phyloP scores from a whole-genome alignment of 2,113 vertebrate species.

The Toxotes jaculatrix region DNA sequence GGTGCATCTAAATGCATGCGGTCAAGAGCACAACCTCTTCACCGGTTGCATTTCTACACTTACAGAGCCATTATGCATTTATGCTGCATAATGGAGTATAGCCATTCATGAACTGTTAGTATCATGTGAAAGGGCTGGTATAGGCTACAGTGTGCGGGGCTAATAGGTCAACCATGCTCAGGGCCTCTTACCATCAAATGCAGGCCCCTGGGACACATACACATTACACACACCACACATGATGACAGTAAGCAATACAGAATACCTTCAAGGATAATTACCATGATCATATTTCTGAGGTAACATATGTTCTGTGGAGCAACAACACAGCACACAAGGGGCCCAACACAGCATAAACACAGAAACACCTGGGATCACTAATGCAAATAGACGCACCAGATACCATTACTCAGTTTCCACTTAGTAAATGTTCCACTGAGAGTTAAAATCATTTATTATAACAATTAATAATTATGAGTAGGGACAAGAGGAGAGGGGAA shows the following conservation, averaged over 20 bases:
- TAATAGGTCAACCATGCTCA: conserved; percentile 61
- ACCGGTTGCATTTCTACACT: conserved; percentile 27
- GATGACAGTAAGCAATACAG: conserved; percentile 59
- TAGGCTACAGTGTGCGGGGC: conserved; percentile 13
- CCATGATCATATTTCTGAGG: conserved; percentile 64
- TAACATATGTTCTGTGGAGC: conserved; percentile 61
- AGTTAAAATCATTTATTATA: conserved; percentile 34
- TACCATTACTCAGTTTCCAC: conserved; percentile 48
- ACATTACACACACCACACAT: conserved; percentile 49
- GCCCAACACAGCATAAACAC: conserved; percentile 32
- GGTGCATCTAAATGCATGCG: not conserved
- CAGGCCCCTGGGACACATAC: conserved; percentile 42
- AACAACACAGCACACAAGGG: conserved; percentile 10
- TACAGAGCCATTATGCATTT: conserved; percentile 25
- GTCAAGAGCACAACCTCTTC: not conserved
- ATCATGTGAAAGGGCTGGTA: conserved; percentile 44
- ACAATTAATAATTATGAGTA: conserved; percentile 25
- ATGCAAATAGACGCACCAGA: conserved; percentile 45
- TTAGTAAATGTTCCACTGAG: conserved; percentile 34
- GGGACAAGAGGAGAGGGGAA: not conserved
- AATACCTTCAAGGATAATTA: conserved; percentile 65
- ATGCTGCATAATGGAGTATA: conserved; percentile 16
- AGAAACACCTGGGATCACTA: conserved; percentile 43
- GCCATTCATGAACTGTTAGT: conserved; percentile 42
- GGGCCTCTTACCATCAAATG: conserved; percentile 47